phyloP scores from a whole-genome alignment of 2,797 vertebrate genomes.

The Pithecia hirsuta region DNA sequence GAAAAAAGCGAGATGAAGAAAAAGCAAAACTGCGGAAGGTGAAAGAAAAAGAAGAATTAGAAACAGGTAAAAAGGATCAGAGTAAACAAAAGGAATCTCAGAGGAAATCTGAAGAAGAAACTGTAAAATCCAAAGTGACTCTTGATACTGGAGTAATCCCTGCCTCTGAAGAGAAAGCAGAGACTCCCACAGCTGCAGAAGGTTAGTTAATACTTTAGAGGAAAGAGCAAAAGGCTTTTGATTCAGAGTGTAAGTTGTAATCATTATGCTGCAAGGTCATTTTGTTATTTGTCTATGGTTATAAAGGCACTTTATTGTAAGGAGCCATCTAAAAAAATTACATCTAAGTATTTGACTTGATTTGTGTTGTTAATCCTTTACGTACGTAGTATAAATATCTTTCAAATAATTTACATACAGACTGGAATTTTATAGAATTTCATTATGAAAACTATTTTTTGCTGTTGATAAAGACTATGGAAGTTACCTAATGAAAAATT shows the following conservation, averaged over 20 bases:
- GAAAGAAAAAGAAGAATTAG: slow-evolving; percentile 90
- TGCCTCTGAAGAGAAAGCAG: slow-evolving; percentile 80
- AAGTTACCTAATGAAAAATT: slow-evolving; percentile 39
- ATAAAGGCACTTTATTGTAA: neutral
- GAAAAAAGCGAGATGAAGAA: slow-evolving; percentile 92
- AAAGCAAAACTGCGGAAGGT: slow-evolving; percentile 90
- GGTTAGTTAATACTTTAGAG: slow-evolving; percentile 78
- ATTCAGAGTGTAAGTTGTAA: neutral
- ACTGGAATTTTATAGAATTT: neutral
- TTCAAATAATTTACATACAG: neutral
- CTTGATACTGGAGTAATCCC: slow-evolving; percentile 57
- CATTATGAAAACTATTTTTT: slow-evolving; percentile 19
- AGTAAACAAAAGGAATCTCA: slow-evolving; percentile 78
- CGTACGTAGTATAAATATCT: neutral
- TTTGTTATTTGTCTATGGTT: slow-evolving; percentile 26
- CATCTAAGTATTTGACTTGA: neutral
- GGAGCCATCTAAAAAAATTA: neutral
- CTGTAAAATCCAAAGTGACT: slow-evolving; percentile 51
- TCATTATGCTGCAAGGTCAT: neutral
- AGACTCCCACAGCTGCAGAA: slow-evolving; percentile 74
- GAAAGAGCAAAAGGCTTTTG: neutral
- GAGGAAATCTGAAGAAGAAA: slow-evolving; percentile 82
- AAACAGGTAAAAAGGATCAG: slow-evolving; percentile 86
- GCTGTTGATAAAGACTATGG: neutral
- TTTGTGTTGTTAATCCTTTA: slow-evolving; percentile 8